phyloP scores from a whole-genome alignment of 2,888 invertebrate species.

The Trichopoda pennipes region DNA sequence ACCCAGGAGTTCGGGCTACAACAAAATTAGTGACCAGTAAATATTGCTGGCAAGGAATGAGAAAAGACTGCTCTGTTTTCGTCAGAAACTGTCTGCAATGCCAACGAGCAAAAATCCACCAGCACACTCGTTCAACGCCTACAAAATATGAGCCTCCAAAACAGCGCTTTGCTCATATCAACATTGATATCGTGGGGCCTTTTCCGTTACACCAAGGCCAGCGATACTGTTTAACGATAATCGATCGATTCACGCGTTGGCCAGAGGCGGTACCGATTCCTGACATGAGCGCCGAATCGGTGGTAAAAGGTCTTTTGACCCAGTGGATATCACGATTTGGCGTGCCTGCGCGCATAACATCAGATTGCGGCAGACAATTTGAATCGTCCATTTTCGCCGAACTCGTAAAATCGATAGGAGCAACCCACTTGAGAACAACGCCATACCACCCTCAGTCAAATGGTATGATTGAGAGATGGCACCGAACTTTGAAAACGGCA shows the following conservation, averaged over 20 bases:
- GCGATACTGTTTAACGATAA: not conserved
- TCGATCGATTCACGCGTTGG: not conserved
- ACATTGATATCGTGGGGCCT: not conserved
- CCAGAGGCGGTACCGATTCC: not conserved
- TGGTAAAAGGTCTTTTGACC: not conserved
- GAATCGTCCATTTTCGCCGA: not conserved
- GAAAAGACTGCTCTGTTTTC: constrained; percentile 20
- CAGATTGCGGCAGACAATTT: not conserved
- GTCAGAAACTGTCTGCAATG: constrained; percentile 33
- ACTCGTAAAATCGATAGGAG: constrained; percentile 12
- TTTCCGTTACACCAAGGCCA: not conserved
- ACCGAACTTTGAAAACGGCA: constrained; percentile 25
- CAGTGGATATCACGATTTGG: not conserved
- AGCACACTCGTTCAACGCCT: constrained; percentile 8
- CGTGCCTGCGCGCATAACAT: not conserved
- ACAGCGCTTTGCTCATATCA: constrained; percentile 3
- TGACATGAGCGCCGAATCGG: not conserved
- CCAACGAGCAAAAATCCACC: constrained; percentile 36
- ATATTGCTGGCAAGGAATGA: constrained; percentile 43
- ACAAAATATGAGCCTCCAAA: not conserved
- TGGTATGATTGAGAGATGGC: constrained; percentile 41
- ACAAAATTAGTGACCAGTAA: constrained; percentile 3
- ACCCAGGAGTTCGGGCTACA: constrained; percentile 1
- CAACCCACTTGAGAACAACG: constrained; percentile 14
- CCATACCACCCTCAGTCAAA: constrained; percentile 41